Percentiles rank a stretch among this genome's conserved stretches.
phyloP scores from a whole-genome alignment of 2,888 invertebrate species.

The Odontomyia ornata region DNA sequence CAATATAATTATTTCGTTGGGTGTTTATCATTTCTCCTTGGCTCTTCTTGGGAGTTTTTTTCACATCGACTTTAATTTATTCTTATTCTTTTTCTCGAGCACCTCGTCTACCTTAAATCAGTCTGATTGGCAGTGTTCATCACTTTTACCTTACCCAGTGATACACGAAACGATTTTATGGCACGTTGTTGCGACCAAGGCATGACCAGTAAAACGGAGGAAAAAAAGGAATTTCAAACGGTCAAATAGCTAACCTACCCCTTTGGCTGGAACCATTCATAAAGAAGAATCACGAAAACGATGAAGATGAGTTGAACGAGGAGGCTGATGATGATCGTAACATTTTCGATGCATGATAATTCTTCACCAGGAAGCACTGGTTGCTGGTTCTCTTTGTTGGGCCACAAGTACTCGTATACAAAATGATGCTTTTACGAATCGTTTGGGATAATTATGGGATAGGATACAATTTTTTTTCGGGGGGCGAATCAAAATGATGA shows the following conservation, averaged over 20 bases:
- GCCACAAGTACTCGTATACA: neutral
- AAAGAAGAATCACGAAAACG: neutral
- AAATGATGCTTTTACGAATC: conserved; percentile 31
- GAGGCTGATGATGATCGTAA: conserved; percentile 26
- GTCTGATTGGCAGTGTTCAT: conserved; percentile 1
- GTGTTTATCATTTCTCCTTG: conserved; percentile 49
- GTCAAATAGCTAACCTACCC: too few species aligned
- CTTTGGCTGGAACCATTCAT: neutral
- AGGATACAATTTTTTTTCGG: conserved; percentile 12
- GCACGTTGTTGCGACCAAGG: neutral
- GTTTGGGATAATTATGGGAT: conserved; percentile 34
- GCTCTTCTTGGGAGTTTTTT: neutral
- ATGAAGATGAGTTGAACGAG: neutral
- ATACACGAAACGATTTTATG: neutral
- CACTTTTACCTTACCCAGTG: conserved; percentile 5
- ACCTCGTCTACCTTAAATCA: neutral
- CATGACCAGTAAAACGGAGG: neutral
- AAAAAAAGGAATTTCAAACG: too few species aligned
- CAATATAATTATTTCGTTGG: conserved; percentile 51
- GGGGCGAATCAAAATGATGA: conserved; percentile 26
- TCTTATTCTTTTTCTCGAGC: neutral
- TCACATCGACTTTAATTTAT: neutral
- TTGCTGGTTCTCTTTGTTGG: neutral
- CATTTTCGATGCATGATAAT: neutral
- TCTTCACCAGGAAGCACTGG: neutral